A percentile compares a stretch with the other conserved stretches of the same genome.
These are phyloP conservation scores for Drosophila sp. DNA, from an alignment of 1,140 invertebrate genomes.

Conservation along the genomic window DNA sequence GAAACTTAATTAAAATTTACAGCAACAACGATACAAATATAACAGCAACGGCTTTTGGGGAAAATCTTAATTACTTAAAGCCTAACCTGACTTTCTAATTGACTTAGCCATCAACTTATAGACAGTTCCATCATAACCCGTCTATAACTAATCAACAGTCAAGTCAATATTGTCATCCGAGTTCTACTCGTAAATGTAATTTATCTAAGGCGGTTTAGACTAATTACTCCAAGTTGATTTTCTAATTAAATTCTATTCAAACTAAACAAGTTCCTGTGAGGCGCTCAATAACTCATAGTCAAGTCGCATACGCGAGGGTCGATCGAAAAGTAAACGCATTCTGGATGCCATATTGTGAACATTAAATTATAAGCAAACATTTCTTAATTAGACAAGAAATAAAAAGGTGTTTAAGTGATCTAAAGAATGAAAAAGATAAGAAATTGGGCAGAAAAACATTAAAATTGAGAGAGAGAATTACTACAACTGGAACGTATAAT, in stretches of 20 bases:
- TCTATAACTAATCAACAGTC: slow-evolving; percentile 13
- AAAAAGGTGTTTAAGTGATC: no score
- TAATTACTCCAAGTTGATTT: slow-evolving; percentile 42
- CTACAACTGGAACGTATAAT: no score
- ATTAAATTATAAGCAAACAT: no score
- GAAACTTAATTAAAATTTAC: slow-evolving; percentile 72
- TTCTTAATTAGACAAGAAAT: no score
- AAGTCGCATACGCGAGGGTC: slow-evolving; percentile 11
- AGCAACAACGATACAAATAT: slow-evolving; percentile 38
- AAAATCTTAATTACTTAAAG: slow-evolving; percentile 51
- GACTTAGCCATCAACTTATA: slow-evolving; percentile 60
- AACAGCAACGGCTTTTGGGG: slow-evolving; percentile 15
- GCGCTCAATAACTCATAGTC: slow-evolving; percentile 19
- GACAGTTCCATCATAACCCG: slow-evolving; percentile 9
- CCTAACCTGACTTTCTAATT: slow-evolving; percentile 57
- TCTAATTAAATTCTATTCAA: slow-evolving; percentile 31
- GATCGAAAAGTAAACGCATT: background rate
- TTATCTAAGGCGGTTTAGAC: slow-evolving; percentile 39
- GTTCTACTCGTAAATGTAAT: slow-evolving; percentile 2
- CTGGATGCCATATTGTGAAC: no score
- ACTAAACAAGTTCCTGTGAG: slow-evolving; percentile 33
- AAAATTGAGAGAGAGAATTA: no score
- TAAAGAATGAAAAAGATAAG: no score
- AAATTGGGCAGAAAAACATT: no score
- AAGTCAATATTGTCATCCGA: slow-evolving; percentile 29